Evolutionary conservation across 1,140 invertebrate genomes (phyloP).

Genomic region (Microplitis mediator): DNA sequence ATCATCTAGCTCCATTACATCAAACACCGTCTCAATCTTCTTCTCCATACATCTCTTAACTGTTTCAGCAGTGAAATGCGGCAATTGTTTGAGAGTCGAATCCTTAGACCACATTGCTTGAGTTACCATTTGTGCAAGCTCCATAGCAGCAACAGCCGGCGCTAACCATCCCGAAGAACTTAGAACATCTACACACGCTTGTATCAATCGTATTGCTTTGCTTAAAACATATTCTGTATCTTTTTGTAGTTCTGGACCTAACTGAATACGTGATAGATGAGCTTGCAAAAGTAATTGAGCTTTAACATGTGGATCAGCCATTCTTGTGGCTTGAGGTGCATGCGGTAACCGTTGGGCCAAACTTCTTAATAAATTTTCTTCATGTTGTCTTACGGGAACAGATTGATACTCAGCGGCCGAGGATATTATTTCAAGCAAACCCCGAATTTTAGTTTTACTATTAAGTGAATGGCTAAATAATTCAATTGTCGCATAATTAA

Average conservation of each 20-base stretch:
- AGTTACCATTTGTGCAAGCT: constrained; percentile 98
- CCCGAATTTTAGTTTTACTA: constrained; percentile 96
- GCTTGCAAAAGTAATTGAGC: constrained; percentile 95
- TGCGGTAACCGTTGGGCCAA: constrained; percentile 80
- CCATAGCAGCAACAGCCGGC: constrained; percentile 98
- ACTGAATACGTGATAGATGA: constrained; percentile 90
- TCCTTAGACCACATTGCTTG: constrained; percentile 99
- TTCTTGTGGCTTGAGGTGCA: constrained; percentile 70
- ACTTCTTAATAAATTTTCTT: constrained; percentile 87
- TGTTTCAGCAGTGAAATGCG: constrained; percentile 91
- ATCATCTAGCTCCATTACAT: constrained; percentile 98
- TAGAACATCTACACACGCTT: constrained; percentile 98
- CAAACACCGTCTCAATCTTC: constrained; percentile 94
- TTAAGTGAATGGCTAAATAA: constrained; percentile 96
- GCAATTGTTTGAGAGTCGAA: constrained; percentile 95
- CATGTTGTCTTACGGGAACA: constrained; percentile 92
- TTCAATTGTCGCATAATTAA: constrained; percentile 99
- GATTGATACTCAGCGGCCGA: constrained; percentile 96
- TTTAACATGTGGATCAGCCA: constrained; percentile 97
- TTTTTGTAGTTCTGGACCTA: constrained; percentile 94
- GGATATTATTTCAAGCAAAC: constrained; percentile 96
- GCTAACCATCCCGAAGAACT: constrained; percentile 98
- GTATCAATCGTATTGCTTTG: constrained; percentile 90
- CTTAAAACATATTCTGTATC: constrained; percentile 92
- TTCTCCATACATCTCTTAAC: constrained; percentile 91